Evolutionary conservation across 2,888 invertebrate genomes (phyloP).

Genomic region (Caenorhabditis sp.): DNA sequence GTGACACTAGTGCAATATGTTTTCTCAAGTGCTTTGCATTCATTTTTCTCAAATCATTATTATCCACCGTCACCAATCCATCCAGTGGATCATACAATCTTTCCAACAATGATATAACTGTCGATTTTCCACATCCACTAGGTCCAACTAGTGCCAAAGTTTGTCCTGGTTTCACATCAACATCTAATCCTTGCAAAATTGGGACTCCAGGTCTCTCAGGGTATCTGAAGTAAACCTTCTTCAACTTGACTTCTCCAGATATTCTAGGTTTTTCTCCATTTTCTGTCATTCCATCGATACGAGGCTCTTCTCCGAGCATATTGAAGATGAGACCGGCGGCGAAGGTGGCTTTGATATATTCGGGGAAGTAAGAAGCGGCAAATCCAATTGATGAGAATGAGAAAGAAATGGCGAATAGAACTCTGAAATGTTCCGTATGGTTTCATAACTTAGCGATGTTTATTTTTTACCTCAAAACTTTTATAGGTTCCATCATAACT

Average conservation of each 20-base stretch:
- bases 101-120: constrained; percentile 83
- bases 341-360: constrained; percentile 72
- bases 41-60: constrained; percentile 77
- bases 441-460: too few relatives aligned
- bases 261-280: constrained; percentile 51
- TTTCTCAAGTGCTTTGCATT: constrained; percentile 79
- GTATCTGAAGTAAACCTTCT: constrained; percentile 71
- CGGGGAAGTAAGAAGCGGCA: constrained; percentile 71
- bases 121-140: constrained; percentile 89
- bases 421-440: too few relatives aligned
- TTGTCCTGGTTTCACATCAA: constrained; percentile 69
- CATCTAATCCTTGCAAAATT: constrained; percentile 69
- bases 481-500: constrained; percentile 72
- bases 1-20: constrained; percentile 88
- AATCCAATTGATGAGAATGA: constrained; percentile 74
- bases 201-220: constrained; percentile 68
- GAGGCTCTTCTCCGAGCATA: constrained; percentile 68
- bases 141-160: constrained; percentile 75
- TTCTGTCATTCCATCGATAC: constrained; percentile 60
- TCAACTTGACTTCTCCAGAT: constrained; percentile 69
- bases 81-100: constrained; percentile 82
- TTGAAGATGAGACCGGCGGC: constrained; percentile 72
- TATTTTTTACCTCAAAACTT: constrained; percentile 74
- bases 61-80: constrained; percentile 74
- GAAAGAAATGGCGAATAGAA: constrained; percentile 75